A percentile compares a stretch with the other conserved stretches of the same genome.
phyloP scores from a whole-genome alignment of 2,797 vertebrate genomes.

The Sebastolobus alascanus region DNA sequence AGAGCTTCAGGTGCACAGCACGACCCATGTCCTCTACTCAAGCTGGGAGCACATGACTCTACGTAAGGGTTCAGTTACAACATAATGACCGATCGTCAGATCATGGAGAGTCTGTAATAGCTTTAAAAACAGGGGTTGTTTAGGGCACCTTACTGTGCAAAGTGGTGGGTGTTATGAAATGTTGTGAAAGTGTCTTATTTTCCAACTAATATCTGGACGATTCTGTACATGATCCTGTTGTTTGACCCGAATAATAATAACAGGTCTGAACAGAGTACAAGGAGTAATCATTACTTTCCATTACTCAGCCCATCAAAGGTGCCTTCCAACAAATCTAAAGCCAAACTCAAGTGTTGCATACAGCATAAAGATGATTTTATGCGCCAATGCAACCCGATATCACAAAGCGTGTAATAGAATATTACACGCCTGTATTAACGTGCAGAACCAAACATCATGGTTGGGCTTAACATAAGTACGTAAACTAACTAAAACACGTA shows the following conservation, averaged over 20 bases:
- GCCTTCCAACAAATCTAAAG: neutral
- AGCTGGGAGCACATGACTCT: neutral
- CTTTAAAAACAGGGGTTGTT: constrained; percentile 16
- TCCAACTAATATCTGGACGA: neutral
- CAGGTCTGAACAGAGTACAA: neutral
- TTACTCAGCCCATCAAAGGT: neutral
- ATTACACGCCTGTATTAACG: no score
- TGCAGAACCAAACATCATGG: no score
- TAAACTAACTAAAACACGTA: no score
- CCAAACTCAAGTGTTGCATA: neutral
- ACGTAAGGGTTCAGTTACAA: neutral
- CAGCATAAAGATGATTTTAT: no score
- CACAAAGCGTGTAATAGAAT: no score
- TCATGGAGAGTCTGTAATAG: neutral
- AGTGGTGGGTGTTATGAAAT: neutral
- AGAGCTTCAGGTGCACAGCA: neutral
- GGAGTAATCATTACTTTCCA: neutral
- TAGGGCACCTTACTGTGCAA: neutral
- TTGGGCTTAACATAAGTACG: no score
- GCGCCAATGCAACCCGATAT: no score
- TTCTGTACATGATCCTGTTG: neutral
- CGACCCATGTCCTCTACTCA: neutral
- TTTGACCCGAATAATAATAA: constrained; percentile 3
- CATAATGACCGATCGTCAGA: neutral
- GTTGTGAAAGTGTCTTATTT: neutral